These are phyloP conservation scores for Galeruca laticollis DNA, from an alignment of 2,888 invertebrate genomes.

Conservation along the genomic window DNA sequence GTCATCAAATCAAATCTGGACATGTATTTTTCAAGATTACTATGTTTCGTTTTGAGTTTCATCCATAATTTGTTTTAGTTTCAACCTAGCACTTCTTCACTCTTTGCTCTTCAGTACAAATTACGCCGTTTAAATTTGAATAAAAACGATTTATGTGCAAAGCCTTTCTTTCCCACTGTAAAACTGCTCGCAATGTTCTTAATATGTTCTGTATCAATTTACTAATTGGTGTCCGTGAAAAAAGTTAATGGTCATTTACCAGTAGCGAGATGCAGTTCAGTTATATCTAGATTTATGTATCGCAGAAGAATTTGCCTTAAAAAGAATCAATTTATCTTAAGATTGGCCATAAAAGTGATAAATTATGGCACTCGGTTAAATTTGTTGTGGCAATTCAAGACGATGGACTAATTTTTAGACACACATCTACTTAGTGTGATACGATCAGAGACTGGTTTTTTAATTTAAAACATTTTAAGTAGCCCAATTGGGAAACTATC, in stretches of 20 bases:
- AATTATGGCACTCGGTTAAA: constrained; percentile 21
- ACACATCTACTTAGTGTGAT: background rate
- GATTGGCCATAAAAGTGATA: constrained; percentile 27
- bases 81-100: too few relatives aligned
- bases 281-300: constrained; percentile 8
- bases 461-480: background rate
- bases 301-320: background rate
- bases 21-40: too few relatives aligned
- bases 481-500: background rate
- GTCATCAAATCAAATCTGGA: too few relatives aligned
- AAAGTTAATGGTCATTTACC: constrained; percentile 4
- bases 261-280: constrained; percentile 2
- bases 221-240: background rate
- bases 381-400: constrained; percentile 23
- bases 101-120: background rate
- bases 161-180: background rate
- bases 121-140: background rate
- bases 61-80: too few relatives aligned
- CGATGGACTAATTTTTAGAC: constrained; percentile 23
- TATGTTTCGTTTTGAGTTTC: too few relatives aligned
- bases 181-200: background rate
- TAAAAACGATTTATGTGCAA: background rate
- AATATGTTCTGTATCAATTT: background rate
- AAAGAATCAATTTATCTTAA: constrained; percentile 32
- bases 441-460: background rate